These are phyloP conservation scores for Kryptolebias ocellatus DNA, from an alignment of 2,797 vertebrate species.

Conservation along the genomic window DNA sequence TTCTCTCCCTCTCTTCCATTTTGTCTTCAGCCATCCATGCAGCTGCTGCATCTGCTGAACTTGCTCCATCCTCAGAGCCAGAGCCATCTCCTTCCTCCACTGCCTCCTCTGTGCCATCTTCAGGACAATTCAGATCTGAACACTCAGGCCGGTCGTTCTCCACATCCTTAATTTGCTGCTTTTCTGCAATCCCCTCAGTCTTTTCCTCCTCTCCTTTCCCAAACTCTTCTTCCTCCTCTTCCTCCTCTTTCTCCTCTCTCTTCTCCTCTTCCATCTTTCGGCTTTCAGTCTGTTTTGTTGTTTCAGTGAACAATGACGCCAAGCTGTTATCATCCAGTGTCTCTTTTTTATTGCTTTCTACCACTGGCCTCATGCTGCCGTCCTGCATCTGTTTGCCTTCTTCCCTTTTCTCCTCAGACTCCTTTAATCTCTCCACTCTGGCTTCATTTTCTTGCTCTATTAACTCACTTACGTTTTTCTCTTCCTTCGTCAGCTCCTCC, in stretches of 20 bases:
- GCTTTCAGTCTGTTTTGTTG: constrained; percentile 2
- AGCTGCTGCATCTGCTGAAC: constrained; percentile 4
- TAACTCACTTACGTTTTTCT: not conserved
- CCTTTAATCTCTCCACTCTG: not conserved
- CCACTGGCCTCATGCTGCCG: not conserved
- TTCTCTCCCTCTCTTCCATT: not conserved
- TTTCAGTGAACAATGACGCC: not conserved
- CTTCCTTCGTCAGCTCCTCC: not conserved
- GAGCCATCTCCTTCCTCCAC: not conserved
- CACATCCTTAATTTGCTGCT: not conserved
- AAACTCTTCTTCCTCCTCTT: not conserved
- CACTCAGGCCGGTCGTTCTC: not conserved
- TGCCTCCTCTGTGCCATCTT: not conserved
- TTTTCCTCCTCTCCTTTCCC: not conserved
- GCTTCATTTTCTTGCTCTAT: not conserved
- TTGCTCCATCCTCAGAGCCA: not conserved
- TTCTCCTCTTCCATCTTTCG: not conserved
- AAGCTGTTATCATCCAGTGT: not conserved
- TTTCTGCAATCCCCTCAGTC: not conserved
- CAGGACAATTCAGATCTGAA: not conserved
- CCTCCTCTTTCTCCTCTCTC: not conserved
- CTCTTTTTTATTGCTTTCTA: constrained; percentile 2
- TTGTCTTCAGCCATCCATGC: not conserved
- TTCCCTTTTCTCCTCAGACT: not conserved
- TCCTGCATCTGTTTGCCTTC: not conserved